phyloP scores from a whole-genome alignment of 2,113 vertebrate species.

The Pagrus major region DNA sequence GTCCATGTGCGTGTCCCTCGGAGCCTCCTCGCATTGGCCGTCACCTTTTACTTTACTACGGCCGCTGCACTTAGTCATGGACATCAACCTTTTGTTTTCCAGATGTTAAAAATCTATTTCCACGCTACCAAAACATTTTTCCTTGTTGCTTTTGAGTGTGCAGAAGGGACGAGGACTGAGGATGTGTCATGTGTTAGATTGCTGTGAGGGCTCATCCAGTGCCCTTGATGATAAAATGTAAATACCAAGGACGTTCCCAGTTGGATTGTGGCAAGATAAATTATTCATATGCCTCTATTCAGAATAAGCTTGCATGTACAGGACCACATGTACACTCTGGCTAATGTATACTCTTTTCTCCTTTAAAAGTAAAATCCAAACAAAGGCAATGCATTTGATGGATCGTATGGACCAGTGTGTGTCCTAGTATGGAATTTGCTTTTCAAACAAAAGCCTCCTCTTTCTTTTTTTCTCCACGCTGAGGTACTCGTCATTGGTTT shows the following conservation, averaged over 20 bases:
- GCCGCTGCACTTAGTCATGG: constrained; percentile 50
- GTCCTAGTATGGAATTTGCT: constrained; percentile 60
- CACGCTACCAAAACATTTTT: constrained; percentile 43
- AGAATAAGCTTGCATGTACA: constrained; percentile 79
- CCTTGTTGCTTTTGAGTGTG: constrained; percentile 45
- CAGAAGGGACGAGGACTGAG: constrained; percentile 53
- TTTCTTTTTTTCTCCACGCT: neutral
- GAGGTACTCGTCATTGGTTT: constrained; percentile 31
- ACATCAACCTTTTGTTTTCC: constrained; percentile 66
- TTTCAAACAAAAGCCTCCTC: constrained; percentile 53
- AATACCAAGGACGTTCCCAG: constrained; percentile 85
- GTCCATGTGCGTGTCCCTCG: constrained; percentile 77
- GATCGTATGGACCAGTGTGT: constrained; percentile 48
- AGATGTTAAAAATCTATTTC: constrained; percentile 38
- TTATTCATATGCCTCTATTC: constrained; percentile 84
- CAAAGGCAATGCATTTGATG: constrained; percentile 69
- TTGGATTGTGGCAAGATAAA: constrained; percentile 83
- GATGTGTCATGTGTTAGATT: constrained; percentile 75
- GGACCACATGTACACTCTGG: constrained; percentile 67
- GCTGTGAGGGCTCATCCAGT: constrained; percentile 70
- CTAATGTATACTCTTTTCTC: constrained; percentile 72
- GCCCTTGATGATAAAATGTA: constrained; percentile 87
- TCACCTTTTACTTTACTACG: constrained; percentile 27
- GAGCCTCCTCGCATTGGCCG: constrained; percentile 62
- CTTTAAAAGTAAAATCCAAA: constrained; percentile 79